phyloP scores from a whole-genome alignment of 2,113 vertebrate species.

The Corythoichthys intestinalis region DNA sequence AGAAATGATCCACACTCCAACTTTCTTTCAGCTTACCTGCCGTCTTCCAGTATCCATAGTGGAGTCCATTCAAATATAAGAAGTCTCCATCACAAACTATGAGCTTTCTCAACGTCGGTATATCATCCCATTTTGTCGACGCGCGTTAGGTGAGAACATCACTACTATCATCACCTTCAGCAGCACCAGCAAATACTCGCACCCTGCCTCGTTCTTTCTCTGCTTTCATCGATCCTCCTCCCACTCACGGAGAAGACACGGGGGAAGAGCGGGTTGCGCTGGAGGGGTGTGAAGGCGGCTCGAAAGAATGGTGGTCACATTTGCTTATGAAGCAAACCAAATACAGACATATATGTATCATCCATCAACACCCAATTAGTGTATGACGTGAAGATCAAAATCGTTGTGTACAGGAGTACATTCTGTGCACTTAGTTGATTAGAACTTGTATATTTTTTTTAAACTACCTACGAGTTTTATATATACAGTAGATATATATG shows the following conservation, averaged over 20 bases:
- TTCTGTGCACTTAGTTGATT: too few relatives aligned
- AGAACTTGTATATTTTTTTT: too few relatives aligned
- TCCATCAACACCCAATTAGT: neutral
- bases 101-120: neutral
- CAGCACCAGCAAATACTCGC: neutral
- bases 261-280: neutral
- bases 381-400: neutral
- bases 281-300: neutral
- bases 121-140: too few relatives aligned
- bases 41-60: conserved; percentile 17
- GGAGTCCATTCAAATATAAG: conserved; percentile 18
- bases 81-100: conserved; percentile 28
- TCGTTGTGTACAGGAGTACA: too few relatives aligned
- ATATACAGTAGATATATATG: too few relatives aligned
- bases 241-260: neutral
- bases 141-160: neutral
- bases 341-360: neutral
- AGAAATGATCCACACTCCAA: neutral
- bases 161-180: neutral
- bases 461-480: too few relatives aligned
- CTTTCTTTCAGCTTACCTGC: conserved; percentile 43
- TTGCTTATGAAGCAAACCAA: neutral
- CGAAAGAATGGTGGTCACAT: neutral
- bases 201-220: neutral
- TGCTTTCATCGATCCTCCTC: neutral